Evolutionary conservation across 2,113 vertebrate genomes (phyloP).

Genomic region (Apus apus): DNA sequence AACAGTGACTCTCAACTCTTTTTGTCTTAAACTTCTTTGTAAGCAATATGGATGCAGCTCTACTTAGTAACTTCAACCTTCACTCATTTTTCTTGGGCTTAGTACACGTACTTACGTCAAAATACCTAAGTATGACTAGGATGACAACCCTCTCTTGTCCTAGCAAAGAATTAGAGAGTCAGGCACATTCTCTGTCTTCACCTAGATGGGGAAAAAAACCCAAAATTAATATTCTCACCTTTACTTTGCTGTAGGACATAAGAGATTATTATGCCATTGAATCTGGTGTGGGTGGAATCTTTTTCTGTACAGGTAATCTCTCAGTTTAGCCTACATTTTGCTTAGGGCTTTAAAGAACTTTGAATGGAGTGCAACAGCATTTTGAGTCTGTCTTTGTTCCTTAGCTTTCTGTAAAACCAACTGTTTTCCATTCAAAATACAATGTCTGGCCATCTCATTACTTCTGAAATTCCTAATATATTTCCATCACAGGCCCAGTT

Average conservation of each 20-base stretch:
- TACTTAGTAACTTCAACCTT: not conserved
- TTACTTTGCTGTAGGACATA: not conserved
- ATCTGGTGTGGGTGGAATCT: not conserved
- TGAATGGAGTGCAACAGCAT: not conserved
- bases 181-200: not conserved
- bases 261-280: not conserved
- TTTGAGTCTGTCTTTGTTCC: not conserved
- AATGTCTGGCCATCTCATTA: not conserved
- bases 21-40: not conserved
- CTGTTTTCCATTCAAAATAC: not conserved
- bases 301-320: not conserved
- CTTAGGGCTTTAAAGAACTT: not conserved
- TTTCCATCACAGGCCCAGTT: not conserved
- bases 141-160: not conserved
- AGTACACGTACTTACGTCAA: not conserved
- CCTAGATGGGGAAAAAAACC: not conserved
- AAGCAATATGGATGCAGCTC: not conserved
- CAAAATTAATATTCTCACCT: not conserved
- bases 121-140: not conserved
- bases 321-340: not conserved
- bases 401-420: not conserved
- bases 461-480: not conserved
- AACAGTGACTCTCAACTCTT: no score
- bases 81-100: not conserved
- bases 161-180: not conserved